Evolutionary conservation across 2,113 vertebrate species (phyloP).

Genomic region (Notiomystis cincta): DNA sequence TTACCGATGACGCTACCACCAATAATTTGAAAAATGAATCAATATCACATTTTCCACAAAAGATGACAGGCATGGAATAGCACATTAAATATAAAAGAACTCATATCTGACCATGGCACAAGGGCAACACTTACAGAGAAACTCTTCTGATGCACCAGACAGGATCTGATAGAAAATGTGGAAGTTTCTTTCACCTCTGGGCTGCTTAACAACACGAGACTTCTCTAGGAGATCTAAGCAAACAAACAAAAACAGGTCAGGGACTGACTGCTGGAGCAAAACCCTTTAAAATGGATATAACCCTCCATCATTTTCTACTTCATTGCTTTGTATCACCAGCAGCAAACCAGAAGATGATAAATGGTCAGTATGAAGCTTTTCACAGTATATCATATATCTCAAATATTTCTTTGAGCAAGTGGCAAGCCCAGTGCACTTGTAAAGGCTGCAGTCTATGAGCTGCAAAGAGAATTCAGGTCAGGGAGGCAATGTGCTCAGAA

Average conservation of each 20-base stretch:
- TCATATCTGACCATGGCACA: not conserved
- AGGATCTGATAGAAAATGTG: slow-evolving; percentile 97
- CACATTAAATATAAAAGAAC: not conserved
- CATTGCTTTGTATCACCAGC: not conserved
- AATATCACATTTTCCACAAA: not conserved
- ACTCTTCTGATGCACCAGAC: slow-evolving; percentile 90
- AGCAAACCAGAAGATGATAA: not conserved
- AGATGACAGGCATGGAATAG: fast-evolving
- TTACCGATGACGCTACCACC: not conserved
- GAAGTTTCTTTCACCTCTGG: slow-evolving; percentile 96
- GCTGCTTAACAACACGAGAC: slow-evolving; percentile 94
- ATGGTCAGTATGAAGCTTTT: not conserved
- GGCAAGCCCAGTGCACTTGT: not conserved
- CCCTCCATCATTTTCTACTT: not conserved
- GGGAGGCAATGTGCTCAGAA: not conserved
- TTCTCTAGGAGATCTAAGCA: slow-evolving; percentile 93
- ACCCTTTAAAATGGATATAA: not conserved
- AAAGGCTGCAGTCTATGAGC: not conserved
- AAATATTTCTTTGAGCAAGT: not conserved
- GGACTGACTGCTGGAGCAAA: not conserved
- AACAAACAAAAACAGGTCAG: not conserved
- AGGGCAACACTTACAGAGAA: slow-evolving; percentile 83
- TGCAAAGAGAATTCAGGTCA: not conserved
- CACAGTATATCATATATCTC: not conserved
- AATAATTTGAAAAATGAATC: not conserved